These are phyloP conservation scores for Megalonaias nervosa DNA, from an alignment of 1,140 invertebrate genomes.

Conservation along the genomic window DNA sequence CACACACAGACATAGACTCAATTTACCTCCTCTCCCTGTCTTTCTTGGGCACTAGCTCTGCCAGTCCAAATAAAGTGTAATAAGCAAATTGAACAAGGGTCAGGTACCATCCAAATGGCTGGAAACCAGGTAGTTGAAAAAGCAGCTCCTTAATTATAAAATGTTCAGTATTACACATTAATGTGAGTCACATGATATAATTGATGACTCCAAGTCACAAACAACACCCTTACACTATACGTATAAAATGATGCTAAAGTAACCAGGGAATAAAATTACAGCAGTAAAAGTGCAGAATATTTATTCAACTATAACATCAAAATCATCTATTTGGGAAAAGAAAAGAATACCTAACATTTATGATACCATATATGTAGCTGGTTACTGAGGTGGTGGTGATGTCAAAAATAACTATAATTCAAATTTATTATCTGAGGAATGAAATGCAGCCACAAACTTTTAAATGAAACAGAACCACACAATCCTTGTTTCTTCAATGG, in stretches of 20 bases:
- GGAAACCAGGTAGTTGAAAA: slow-evolving; percentile 90
- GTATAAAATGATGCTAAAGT: not conserved
- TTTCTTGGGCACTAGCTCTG: slow-evolving; percentile 81
- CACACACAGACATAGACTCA: not conserved
- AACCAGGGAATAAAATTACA: not conserved
- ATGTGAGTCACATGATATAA: not conserved
- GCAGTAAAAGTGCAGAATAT: not conserved
- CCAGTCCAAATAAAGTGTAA: slow-evolving; percentile 86
- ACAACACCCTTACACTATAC: not conserved
- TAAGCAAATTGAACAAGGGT: slow-evolving; percentile 93
- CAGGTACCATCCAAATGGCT: slow-evolving; percentile 92
- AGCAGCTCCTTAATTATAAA: slow-evolving; percentile 83
- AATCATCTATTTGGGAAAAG: not conserved
- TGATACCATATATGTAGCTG: too few species aligned
- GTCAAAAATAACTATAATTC: too few species aligned
- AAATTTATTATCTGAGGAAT: too few species aligned
- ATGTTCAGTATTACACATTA: not conserved
- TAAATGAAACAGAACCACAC: too few species aligned
- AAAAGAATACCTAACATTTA: too few species aligned
- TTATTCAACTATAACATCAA: not conserved
- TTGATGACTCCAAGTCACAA: not conserved
- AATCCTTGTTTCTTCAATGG: too few species aligned
- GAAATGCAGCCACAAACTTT: too few species aligned
- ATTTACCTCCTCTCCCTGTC: slow-evolving; percentile 80
- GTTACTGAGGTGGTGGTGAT: too few species aligned